phyloP scores from a whole-genome alignment of 2,888 invertebrate genomes.

The Pheosia tremula region DNA sequence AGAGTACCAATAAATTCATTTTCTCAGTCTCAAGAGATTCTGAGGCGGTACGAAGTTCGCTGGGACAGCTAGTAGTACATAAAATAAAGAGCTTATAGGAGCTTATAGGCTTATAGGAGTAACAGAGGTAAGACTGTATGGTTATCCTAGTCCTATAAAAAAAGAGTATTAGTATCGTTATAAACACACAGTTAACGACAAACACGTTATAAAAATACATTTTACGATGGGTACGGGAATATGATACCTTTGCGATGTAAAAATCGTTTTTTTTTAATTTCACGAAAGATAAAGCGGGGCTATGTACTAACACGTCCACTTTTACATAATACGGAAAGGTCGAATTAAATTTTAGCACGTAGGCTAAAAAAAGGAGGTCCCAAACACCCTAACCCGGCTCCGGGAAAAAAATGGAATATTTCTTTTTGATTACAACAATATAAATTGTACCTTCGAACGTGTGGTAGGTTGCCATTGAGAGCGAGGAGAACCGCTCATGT shows the following conservation, averaged over 20 bases:
- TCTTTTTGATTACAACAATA: conserved; percentile 85
- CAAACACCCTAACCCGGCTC: conserved; percentile 66
- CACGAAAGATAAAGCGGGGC: conserved; percentile 45
- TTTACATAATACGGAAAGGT: conserved; percentile 78
- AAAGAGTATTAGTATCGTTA: no score
- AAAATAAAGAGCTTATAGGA: no score
- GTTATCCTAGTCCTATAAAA: no score
- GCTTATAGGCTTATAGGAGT: no score
- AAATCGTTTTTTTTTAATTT: conserved; percentile 18
- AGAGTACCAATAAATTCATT: no score
- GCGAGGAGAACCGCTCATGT: conserved; percentile 17
- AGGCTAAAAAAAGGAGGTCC: conserved; percentile 66
- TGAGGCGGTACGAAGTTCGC: no score
- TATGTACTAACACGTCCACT: conserved; percentile 55
- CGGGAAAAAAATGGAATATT: conserved; percentile 78
- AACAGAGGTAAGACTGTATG: no score
- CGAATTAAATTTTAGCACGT: conserved; percentile 83
- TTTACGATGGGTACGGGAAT: not conserved
- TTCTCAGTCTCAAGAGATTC: no score
- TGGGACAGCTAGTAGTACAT: no score
- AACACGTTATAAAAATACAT: not conserved
- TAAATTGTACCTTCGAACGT: conserved; percentile 68
- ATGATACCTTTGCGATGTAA: conserved; percentile 9
- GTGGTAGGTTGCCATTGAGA: conserved; percentile 36
- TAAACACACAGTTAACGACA: not conserved